Base-by-base conservation (phyloP, 64 coral and sea anemone genomes). In the Exaiptasia diaphana region DNA sequence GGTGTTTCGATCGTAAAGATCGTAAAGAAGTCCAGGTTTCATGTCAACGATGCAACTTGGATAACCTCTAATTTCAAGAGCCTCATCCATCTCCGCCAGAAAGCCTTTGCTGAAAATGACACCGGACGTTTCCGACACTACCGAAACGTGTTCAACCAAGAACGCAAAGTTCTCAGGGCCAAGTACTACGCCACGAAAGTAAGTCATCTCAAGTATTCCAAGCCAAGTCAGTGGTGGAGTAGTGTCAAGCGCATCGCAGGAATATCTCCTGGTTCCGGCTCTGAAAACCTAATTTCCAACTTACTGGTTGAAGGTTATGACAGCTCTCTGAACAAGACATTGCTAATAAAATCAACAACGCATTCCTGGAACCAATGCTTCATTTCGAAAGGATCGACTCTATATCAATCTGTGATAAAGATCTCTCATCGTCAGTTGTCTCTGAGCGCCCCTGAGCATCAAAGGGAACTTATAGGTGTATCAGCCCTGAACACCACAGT, bases 301-400 rank as follows among this genome's bases (percentile, higher is more conserved):
- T 42, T 73, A 30, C 69, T n/a, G 18, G 40, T 73, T 30, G 69
- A 73, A 42, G 36, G 40, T 38, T 42, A 17, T 75, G 36, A 45
- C 45, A 1, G 31, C 50, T 83, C 30, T 43, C 13, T 5, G 27
- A 64, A 29, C 33, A 65, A 2, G 33, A 61, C 1, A 64, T 67
- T 20, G 38, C 80, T 23, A 83, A 73, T 23, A 3, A 41, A 30
- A 49, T 83, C 18, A 83, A 83, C 44, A 11, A 5, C n/a, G 48
- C 44, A 2, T 73, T 73, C 62, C 23, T 83, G 9, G 43, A 83
- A 70, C 80, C 63, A 49, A 79, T 79, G 55, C 17, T 17, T 7
- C 39, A n/a, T 20, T 81, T 64, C 39, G 9, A 64, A 34, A 64
- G 21, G n/a, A 15, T 81, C 23, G 58, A 44, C 54, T 33, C 56